Base-by-base conservation (phyloP, 1,140 invertebrate genomes). In the Drosophila arizonae region DNA sequence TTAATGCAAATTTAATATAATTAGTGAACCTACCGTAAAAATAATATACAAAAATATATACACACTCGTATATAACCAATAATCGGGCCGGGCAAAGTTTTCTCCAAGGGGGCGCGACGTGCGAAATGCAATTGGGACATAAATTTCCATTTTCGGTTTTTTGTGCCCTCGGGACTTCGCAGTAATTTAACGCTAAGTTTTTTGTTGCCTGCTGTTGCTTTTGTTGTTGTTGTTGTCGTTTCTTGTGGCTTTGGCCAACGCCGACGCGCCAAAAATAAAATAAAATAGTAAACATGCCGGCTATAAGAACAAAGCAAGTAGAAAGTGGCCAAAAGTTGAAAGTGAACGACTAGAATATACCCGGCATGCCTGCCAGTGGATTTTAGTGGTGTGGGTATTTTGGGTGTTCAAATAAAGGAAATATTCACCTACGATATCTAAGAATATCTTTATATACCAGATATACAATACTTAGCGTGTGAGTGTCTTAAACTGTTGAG, bases 181-280 rank as follows among this genome's bases (percentile, higher is more conserved):
- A 87, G 84, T 87, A 87, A 87, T 87, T 87, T 87, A 87, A 88
- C 84, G 84, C 84, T 88, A 87, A 88, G 84, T 80, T 87, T 82
- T 78, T 58, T 33, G 33, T 33, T 33, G 33, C 33, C 33, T 9
- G 33, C 33, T 64, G 24, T 70, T 64, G 10, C 24, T 52, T 41
- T 52, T 26, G 36, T 51, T 41, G 17, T 56, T 55, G 21, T 33
- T 48, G 9, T 52, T 55, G 58, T 46, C 33, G 21, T 39, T 63
- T 64, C 3, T 63, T 63, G 41, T 43, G 54, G 24, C 52, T 52
- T 52, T 56, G 28, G 65, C 33, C 55, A 51, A 68, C 36, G n/a
- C 33, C 48, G 57, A 57, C 60, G 58, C 60, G 67, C 64, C 73
- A 76, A 72, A 72, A 87, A 87, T 79, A 87, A 87, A 87, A 87